phyloP scores from a whole-genome alignment of 2,888 invertebrate genomes.

The Hypsopygia costalis region DNA sequence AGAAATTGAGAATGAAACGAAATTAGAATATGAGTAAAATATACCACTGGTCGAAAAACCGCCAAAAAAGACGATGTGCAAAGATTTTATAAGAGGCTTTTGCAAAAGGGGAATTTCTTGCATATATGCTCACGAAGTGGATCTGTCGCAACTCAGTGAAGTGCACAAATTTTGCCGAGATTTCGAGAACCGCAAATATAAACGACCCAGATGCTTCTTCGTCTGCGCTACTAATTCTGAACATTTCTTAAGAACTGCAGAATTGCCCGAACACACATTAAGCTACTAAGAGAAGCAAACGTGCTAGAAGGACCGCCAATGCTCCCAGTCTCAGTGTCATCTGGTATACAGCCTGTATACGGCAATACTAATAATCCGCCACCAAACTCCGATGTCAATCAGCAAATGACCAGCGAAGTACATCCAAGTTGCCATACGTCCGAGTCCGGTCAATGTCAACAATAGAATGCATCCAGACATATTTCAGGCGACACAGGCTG shows the following conservation, averaged over 20 bases:
- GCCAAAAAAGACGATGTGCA: conserved; percentile 34
- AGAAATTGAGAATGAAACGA: not conserved
- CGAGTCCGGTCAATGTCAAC: too few species aligned
- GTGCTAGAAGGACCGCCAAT: too few species aligned
- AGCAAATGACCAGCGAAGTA: too few species aligned
- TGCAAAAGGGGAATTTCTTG: conserved; percentile 47
- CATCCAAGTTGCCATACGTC: too few species aligned
- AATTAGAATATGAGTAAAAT: not conserved
- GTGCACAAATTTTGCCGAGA: conserved; percentile 57
- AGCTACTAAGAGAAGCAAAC: conserved; percentile 38
- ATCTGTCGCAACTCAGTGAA: conserved; percentile 40
- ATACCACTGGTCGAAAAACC: not conserved
- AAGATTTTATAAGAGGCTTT: conserved; percentile 50
- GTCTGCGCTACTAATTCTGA: conserved; percentile 21
- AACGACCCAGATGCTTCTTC: conserved; percentile 24
- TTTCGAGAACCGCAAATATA: conserved; percentile 49
- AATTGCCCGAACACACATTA: conserved; percentile 42
- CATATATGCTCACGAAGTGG: conserved; percentile 45
- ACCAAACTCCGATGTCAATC: too few species aligned
- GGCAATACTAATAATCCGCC: too few species aligned
- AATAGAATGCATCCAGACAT: too few species aligned
- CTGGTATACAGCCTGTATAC: too few species aligned
- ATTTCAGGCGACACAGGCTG: too few species aligned
- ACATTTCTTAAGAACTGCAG: conserved; percentile 14
- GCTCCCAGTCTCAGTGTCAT: too few species aligned